A percentile compares a stretch with the other conserved stretches of the same genome.
Evolutionary conservation across 2,888 invertebrate species (phyloP).

Genomic region (Coenonympha glycerion): DNA sequence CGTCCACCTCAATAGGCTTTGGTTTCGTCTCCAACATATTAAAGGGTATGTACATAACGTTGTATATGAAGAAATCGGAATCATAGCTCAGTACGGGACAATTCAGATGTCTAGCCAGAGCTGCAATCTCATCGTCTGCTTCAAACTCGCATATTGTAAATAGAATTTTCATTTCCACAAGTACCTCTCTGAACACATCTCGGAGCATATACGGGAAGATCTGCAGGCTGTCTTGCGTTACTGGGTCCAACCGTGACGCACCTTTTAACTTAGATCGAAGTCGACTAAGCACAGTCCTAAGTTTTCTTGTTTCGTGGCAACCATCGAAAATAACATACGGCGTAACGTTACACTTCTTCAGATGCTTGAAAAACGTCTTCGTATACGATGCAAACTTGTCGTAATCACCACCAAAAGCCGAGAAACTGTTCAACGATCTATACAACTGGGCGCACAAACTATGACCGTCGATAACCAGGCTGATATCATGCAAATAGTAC

Average conservation of each 20-base stretch:
- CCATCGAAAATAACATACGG: constrained; percentile 89
- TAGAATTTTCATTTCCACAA: constrained; percentile 78
- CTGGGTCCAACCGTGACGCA: constrained; percentile 74
- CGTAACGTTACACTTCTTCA: constrained; percentile 81
- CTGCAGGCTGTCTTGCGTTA: constrained; percentile 68
- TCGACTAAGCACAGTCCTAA: constrained; percentile 79
- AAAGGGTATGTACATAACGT: constrained; percentile 87
- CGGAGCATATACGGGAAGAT: constrained; percentile 86
- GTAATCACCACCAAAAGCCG: constrained; percentile 91
- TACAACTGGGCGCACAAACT: constrained; percentile 84
- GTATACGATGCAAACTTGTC: constrained; percentile 82
- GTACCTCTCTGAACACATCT: constrained; percentile 83
- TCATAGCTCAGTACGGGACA: constrained; percentile 95
- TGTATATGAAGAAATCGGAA: constrained; percentile 95
- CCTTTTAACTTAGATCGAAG: constrained; percentile 76
- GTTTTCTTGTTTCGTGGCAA: constrained; percentile 82
- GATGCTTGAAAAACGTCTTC: constrained; percentile 80
- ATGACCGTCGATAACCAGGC: constrained; percentile 87
- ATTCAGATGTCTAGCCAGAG: constrained; percentile 82
- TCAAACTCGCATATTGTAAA: constrained; percentile 88
- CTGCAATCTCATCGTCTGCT: constrained; percentile 92
- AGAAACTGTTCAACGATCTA: constrained; percentile 75
- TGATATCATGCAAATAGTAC: constrained; percentile 79
- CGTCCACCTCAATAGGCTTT: constrained; percentile 40
- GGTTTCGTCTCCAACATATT: constrained; percentile 77